Evolutionary conservation across 2,888 invertebrate genomes (phyloP).

Genomic region (Schizotus pectinicornis): DNA sequence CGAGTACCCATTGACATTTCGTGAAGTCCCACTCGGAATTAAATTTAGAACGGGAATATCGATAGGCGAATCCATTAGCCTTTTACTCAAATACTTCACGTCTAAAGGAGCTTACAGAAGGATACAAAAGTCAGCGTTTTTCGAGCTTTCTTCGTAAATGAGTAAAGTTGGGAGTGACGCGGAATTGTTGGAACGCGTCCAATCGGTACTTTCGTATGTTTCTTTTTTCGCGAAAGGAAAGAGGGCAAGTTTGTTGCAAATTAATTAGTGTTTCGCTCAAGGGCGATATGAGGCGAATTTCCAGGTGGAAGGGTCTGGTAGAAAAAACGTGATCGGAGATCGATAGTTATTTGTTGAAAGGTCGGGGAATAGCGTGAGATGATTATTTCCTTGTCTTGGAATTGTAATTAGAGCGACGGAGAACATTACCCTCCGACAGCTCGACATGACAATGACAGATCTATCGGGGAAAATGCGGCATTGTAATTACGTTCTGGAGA

Average conservation of each 20-base stretch:
- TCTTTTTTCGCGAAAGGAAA: neutral
- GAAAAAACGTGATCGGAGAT: slow-evolving; percentile 8
- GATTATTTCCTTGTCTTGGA: slow-evolving; percentile 15
- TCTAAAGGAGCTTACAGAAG: neutral
- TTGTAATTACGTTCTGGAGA: slow-evolving; percentile 17
- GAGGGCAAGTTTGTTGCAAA: slow-evolving; percentile 8
- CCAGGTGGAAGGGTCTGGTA: slow-evolving; percentile 1
- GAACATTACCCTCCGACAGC: slow-evolving; percentile 10
- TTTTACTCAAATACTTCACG: slow-evolving; percentile 3
- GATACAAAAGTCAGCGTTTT: neutral
- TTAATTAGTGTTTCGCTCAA: slow-evolving; percentile 1
- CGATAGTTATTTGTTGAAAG: slow-evolving; percentile 5
- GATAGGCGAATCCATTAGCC: slow-evolving; percentile 3
- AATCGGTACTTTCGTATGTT: neutral
- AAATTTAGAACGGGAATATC: slow-evolving; percentile 15
- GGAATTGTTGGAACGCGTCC: neutral
- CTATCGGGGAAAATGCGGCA: slow-evolving; percentile 19
- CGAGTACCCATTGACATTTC: neutral
- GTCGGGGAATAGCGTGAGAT: neutral
- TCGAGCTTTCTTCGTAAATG: too few relatives aligned
- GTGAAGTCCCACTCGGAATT: slow-evolving; percentile 2
- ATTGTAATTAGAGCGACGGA: slow-evolving; percentile 13
- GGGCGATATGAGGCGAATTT: neutral
- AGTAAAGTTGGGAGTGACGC: too few relatives aligned
- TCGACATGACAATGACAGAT: slow-evolving; percentile 22